phyloP scores from a whole-genome alignment of 2,888 invertebrate species.

The Molorchus minor region DNA sequence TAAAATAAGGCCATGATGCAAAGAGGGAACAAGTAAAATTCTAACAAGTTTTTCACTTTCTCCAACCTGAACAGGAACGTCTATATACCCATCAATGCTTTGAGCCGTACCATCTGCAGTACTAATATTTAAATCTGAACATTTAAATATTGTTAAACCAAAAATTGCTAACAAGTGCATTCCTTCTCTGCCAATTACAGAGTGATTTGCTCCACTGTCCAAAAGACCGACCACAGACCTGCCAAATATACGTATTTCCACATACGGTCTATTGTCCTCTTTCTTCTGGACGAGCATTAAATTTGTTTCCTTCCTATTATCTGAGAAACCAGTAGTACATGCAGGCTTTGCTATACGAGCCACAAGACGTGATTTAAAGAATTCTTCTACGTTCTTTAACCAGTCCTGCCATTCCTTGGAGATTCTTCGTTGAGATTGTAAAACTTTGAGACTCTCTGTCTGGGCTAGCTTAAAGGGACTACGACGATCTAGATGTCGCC shows the following conservation, averaged over 20 bases:
- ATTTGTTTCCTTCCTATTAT: neutral
- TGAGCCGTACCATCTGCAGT: neutral
- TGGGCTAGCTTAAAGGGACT: neutral
- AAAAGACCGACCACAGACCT: conserved; percentile 18
- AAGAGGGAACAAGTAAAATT: too few relatives aligned
- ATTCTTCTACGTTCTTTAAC: neutral
- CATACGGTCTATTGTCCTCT: conserved; percentile 21
- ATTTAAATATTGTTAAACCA: neutral
- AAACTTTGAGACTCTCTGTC: neutral
- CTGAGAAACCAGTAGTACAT: neutral
- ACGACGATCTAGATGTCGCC: neutral
- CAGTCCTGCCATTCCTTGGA: neutral
- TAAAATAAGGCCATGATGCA: neutral
- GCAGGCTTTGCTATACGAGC: too few relatives aligned
- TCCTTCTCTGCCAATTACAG: conserved; percentile 7
- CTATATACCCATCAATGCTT: neutral
- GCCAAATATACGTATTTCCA: conserved; percentile 12
- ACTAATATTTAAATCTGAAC: neutral
- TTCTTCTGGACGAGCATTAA: neutral
- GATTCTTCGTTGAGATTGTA: too few relatives aligned
- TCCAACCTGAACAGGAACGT: neutral
- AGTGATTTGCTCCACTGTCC: conserved; percentile 17
- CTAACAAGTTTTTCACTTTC: neutral
- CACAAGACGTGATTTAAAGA: neutral
- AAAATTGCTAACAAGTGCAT: too few relatives aligned